Evolutionary conservation across 2,888 invertebrate species (phyloP).

Genomic region (Tetramorium bicarinatum): DNA sequence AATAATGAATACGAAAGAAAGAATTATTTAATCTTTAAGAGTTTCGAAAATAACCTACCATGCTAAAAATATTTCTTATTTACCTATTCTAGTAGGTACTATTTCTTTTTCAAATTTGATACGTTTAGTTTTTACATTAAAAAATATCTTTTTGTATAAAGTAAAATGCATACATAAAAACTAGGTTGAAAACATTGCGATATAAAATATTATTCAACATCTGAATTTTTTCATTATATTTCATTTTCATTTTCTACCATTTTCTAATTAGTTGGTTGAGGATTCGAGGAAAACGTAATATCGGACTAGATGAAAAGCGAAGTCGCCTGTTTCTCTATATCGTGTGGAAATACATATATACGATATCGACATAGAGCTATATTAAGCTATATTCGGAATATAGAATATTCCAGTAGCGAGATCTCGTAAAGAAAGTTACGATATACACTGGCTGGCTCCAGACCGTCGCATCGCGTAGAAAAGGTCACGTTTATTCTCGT

Average conservation of each 20-base stretch:
- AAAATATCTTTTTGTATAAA: background rate
- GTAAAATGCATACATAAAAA: background rate
- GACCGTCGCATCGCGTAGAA: background rate
- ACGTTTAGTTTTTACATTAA: background rate
- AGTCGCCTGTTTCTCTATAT: background rate
- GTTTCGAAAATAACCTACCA: background rate
- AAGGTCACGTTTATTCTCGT: slow-evolving; percentile 22
- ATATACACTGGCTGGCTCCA: slow-evolving; percentile 1
- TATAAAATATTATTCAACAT: slow-evolving; percentile 10
- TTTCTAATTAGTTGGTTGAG: background rate
- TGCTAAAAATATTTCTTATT: background rate
- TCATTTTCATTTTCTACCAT: background rate
- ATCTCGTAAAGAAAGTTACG: slow-evolving; percentile 35
- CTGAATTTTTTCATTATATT: background rate
- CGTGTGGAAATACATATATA: slow-evolving; percentile 9
- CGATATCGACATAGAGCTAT: slow-evolving; percentile 3
- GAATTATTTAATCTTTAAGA: background rate
- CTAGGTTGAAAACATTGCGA: background rate
- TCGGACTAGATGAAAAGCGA: background rate
- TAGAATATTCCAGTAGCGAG: slow-evolving; percentile 18
- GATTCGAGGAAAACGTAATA: background rate
- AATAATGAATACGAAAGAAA: background rate
- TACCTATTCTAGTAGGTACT: background rate
- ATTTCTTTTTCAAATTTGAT: background rate
- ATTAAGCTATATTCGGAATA: slow-evolving; percentile 7